Conservation (phyloP, 1,140 invertebrate species). For the Paralvinella palmiformis region DNA sequence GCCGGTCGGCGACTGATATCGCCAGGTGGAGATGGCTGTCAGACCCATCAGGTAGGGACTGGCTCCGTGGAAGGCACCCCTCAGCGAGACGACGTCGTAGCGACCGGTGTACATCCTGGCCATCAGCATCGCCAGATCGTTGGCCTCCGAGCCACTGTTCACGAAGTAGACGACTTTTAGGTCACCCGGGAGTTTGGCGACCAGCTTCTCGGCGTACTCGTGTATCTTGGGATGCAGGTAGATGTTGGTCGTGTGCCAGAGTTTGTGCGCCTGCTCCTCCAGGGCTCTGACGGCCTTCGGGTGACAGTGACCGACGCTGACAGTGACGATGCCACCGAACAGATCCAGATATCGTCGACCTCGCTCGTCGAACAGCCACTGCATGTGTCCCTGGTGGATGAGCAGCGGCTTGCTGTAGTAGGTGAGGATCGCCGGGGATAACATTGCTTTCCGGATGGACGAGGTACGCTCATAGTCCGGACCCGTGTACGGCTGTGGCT, state of each 20-base stretch:
- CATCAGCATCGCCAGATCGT: conserved; percentile 85
- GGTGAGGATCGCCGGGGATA: conserved; percentile 67
- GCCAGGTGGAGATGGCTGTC: conserved; percentile 73
- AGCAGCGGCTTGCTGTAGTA: conserved; percentile 79
- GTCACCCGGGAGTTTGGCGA: conserved; percentile 72
- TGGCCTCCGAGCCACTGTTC: conserved; percentile 95
- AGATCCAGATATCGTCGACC: conserved; percentile 87
- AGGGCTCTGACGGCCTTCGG: conserved; percentile 62
- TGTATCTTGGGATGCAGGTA: conserved; percentile 85
- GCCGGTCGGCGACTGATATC: conserved; percentile 66
- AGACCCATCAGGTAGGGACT: conserved; percentile 75
- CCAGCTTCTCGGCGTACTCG: conserved; percentile 80
- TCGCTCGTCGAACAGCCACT: conserved; percentile 85
- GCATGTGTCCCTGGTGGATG: conserved; percentile 70
- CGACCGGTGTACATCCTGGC: conserved; percentile 77
- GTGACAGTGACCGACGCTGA: conserved; percentile 96
- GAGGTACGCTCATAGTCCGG: conserved; percentile 32
- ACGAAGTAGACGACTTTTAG: conserved; percentile 84
- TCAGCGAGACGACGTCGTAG: conserved; percentile 75
- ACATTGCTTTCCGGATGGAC: conserved; percentile 48
- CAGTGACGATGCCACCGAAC: conserved; percentile 92
- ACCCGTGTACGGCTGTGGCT: conserved; percentile 39
- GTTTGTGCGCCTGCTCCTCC: conserved; percentile 67
- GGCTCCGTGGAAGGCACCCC: conserved; percentile 45
- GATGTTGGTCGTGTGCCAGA: conserved; percentile 89